Evolutionary conservation across 2,888 invertebrate genomes (phyloP), one percentile per base, ranked within the genome.

Genomic region (Lepeophtheirus nordmannii): DNA sequence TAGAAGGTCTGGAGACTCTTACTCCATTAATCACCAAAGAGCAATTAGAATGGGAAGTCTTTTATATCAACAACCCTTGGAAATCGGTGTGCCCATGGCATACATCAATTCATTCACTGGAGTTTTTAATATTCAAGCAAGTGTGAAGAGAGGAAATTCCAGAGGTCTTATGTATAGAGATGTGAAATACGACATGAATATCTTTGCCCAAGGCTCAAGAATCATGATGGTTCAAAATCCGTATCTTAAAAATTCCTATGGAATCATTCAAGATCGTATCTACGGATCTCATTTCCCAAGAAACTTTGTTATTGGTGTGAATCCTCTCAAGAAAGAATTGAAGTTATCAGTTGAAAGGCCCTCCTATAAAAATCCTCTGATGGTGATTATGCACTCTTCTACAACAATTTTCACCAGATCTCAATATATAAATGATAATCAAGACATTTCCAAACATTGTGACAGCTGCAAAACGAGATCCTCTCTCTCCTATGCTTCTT

Each of bases 271-370:
- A 60, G 22, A 20, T 40, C 20, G 66, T 10, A 59, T 60, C 40
- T 66, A 66, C 60, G 38, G 58, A 38, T 30, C 23, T 10, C 66
- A 66, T 59, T 17, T 66, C 14, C 66, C 66, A 38, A 14, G 60
- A 22, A 60, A 66, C 39, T 20, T 66, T 38, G 66, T 66, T 17
- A 41, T 60, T 66, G 66, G 66, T 30, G 40, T 66, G 7, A 66
- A 66, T 41, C 59, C 41, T 30, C 38, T 66, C 23, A 66, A 53
- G 60, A 38, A 30, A 46, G 66, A 66, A 23, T 17, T 66, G 1
- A 66, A 66, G 46, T 23, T 66, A 17, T 22, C 37, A 17, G 20
- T 66, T 46, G 30, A 37, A 12, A 14, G 60, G 1, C 60, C 66
- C n/a, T 2, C 12, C 1, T 41, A 59, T 59, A 39, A 60, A 14